phyloP scores from a whole-genome alignment of 2,113 vertebrate species.

The Bos taurus region ARS-UCD2.0 NC_037349.1:9833001-9833500 shows the following conservation, averaged over 20 bases:
- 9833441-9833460: neutral
- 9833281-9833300: neutral
- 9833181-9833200: neutral
- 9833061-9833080: neutral
- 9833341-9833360: neutral
- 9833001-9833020: neutral
- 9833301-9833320: neutral
- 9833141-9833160: neutral
- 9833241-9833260: neutral
- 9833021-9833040: neutral
- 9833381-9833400: neutral
- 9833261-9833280: neutral
- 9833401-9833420: neutral
- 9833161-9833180: neutral
- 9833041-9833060: neutral
- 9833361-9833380: neutral
- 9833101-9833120: neutral
- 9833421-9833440: neutral
- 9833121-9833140: neutral
- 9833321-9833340: neutral
- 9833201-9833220: neutral
- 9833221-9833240: neutral
- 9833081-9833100: neutral
- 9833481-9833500: conserved; percentile 47
- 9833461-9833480: neutral